These are phyloP conservation scores for Procapra przewalskii DNA, from an alignment of 2,113 vertebrate species.

Conservation along the genomic window DNA sequence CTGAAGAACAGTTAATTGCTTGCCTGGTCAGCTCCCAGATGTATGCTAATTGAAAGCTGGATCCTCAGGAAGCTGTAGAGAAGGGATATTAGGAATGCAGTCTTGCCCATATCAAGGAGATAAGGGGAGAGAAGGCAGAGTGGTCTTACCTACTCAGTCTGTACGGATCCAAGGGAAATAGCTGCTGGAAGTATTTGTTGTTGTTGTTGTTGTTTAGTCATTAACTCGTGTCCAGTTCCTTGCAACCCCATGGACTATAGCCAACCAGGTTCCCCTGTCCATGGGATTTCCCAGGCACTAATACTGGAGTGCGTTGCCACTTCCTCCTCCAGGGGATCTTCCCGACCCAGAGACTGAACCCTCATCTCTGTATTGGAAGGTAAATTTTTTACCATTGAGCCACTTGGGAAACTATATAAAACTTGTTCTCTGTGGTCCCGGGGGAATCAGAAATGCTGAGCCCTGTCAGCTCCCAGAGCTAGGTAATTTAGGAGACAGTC, in stretches of 20 bases:
- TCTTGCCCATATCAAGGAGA: background rate
- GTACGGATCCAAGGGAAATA: background rate
- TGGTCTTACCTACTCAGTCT: background rate
- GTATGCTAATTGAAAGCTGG: background rate
- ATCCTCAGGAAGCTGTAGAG: background rate
- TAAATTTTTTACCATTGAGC: background rate
- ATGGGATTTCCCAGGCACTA: background rate
- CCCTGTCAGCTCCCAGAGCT: background rate
- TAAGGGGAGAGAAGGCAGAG: background rate
- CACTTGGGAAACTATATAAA: background rate
- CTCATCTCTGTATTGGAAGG: background rate
- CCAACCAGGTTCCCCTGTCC: background rate
- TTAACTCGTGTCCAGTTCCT: background rate
- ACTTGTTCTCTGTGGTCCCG: background rate
- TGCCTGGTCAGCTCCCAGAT: background rate
- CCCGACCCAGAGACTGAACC: background rate
- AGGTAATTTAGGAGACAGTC: background rate
- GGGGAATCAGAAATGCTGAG: background rate
- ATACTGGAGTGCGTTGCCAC: background rate
- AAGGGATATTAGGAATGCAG: background rate
- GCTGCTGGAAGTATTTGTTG: background rate
- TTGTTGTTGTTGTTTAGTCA: background rate
- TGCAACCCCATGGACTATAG: background rate
- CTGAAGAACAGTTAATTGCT: background rate
- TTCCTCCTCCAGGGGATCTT: background rate